phyloP scores from a whole-genome alignment of 2,113 vertebrate species.

The Vanacampus margaritifer region DNA sequence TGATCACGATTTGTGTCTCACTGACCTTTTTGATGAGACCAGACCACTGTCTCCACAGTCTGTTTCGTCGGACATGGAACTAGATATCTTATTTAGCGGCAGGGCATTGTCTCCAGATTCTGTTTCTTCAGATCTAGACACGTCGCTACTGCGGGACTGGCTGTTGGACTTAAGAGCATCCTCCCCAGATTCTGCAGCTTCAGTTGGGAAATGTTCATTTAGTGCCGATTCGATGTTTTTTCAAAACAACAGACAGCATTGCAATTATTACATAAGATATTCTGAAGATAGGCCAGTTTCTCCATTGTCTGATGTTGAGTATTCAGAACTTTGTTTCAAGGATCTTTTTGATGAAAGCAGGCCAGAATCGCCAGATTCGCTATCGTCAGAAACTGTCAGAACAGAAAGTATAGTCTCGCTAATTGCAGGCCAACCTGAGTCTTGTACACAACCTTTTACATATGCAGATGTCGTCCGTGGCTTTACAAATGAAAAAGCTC shows the following conservation, averaged over 20 bases:
- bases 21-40: background rate
- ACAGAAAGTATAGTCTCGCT: no score
- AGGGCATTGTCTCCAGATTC: slow-evolving; percentile 18
- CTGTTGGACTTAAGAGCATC: slow-evolving; percentile 22
- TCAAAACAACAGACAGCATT: background rate
- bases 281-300: slow-evolving; percentile 11
- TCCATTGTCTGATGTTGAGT: slow-evolving; percentile 1
- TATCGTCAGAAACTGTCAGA: background rate
- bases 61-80: background rate
- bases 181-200: slow-evolving; percentile 21
- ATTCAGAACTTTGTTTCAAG: slow-evolving; percentile 1
- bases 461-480: slow-evolving; percentile 21
- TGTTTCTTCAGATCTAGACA: slow-evolving; percentile 17
- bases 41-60: slow-evolving; percentile 10
- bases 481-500: background rate
- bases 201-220: background rate
- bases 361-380: slow-evolving; percentile 13
- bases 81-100: background rate
- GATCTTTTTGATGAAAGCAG: slow-evolving; percentile 10
- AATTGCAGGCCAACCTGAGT: background rate
- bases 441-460: background rate
- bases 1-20: background rate
- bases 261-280: slow-evolving; percentile 28
- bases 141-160: slow-evolving; percentile 9
- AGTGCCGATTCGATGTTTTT: background rate